A percentile compares a stretch with the other conserved stretches of the same genome.
Conservation (phyloP, 2,113 vertebrate species). For the Neofelis nebulosa region DNA sequence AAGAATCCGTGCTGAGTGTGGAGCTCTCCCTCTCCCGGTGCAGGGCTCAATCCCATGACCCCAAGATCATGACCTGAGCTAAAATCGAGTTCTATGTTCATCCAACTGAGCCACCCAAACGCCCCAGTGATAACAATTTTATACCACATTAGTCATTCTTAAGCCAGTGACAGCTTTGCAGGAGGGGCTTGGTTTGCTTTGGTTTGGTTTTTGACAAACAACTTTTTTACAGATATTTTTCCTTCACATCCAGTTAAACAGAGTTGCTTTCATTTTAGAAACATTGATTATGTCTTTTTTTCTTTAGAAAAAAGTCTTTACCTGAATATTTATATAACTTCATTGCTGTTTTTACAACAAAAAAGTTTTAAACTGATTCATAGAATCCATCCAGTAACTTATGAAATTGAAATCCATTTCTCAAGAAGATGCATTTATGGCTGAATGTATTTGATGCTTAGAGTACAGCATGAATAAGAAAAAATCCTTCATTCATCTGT, state of each 20-base stretch:
- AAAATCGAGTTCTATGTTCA: too few species aligned
- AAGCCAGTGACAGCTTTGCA: neutral
- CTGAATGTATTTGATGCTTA: slow-evolving; percentile 56
- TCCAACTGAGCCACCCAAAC: too few species aligned
- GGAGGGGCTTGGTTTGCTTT: neutral
- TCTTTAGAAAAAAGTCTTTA: slow-evolving; percentile 45
- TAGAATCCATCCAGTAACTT: slow-evolving; percentile 63
- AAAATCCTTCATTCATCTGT: neutral
- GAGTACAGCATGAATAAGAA: neutral
- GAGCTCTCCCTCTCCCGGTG: too few species aligned
- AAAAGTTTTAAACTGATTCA: slow-evolving; percentile 26
- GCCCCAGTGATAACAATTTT: neutral
- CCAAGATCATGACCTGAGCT: too few species aligned
- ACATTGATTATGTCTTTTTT: slow-evolving; percentile 71
- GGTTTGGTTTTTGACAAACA: neutral
- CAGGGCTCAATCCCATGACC: too few species aligned
- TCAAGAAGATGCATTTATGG: slow-evolving; percentile 41
- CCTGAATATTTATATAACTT: slow-evolving; percentile 79
- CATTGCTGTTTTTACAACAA: slow-evolving; percentile 83
- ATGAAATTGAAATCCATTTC: slow-evolving; percentile 42
- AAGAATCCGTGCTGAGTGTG: too few species aligned
- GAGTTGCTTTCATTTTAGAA: slow-evolving; percentile 32
- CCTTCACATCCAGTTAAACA: slow-evolving; percentile 50
- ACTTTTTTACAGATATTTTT: slow-evolving; percentile 20
- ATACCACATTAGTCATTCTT: neutral